Evolutionary conservation across 2,113 vertebrate genomes (phyloP).

Genomic region (Chitala chitala): DNA sequence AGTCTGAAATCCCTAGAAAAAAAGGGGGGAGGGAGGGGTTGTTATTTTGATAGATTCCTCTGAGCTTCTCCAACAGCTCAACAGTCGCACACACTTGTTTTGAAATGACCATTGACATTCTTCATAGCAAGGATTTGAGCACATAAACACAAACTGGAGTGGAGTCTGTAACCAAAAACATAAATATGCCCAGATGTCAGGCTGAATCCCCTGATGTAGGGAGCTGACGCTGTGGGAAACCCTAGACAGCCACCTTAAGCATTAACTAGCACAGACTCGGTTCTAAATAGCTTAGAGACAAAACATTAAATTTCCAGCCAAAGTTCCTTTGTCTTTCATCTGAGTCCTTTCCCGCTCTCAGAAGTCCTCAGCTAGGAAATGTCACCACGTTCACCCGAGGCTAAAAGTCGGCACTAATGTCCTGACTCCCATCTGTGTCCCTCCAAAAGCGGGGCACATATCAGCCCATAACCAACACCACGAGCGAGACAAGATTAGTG

Average conservation of each 20-base stretch:
- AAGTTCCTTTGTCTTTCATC: slow-evolving; percentile 40
- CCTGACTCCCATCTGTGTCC: slow-evolving; percentile 21
- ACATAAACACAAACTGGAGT: too few species aligned
- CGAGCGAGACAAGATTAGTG: slow-evolving; percentile 34
- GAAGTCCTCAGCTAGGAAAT: slow-evolving; percentile 35
- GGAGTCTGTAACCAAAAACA: too few species aligned
- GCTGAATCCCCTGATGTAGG: background rate
- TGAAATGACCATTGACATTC: too few species aligned
- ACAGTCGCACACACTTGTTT: too few species aligned
- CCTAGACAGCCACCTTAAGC: background rate
- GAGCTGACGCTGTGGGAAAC: background rate
- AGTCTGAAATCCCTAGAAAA: too few species aligned
- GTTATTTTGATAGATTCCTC: too few species aligned
- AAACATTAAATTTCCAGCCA: slow-evolving; percentile 39
- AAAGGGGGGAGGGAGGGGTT: too few species aligned
- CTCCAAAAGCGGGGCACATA: slow-evolving; percentile 35
- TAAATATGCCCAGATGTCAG: too few species aligned
- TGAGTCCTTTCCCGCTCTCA: slow-evolving; percentile 43
- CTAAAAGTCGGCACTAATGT: slow-evolving; percentile 21
- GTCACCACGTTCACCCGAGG: slow-evolving; percentile 19
- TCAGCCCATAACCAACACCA: slow-evolving; percentile 45
- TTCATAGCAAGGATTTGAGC: too few species aligned
- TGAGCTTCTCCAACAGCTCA: too few species aligned
- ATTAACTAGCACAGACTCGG: background rate
- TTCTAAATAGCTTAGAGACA: slow-evolving; percentile 31